phyloP scores from a whole-genome alignment of 2,888 invertebrate genomes.

The Xylophagus ater region DNA sequence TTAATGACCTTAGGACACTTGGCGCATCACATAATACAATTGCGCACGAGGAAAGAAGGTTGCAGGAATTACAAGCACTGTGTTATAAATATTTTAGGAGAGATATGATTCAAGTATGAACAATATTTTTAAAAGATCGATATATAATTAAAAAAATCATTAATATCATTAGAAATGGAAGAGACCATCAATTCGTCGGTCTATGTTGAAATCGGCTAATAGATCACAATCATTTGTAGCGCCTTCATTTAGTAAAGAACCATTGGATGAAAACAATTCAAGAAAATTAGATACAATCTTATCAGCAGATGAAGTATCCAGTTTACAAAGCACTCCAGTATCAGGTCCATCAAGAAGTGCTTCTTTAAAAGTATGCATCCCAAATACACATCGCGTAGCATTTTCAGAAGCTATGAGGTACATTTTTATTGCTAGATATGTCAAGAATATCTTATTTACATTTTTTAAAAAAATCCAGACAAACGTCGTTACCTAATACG shows the following conservation, averaged over 20 bases:
- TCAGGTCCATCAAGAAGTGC: conserved; percentile 61
- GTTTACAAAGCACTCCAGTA: conserved; percentile 53
- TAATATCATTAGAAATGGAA: conserved; percentile 29
- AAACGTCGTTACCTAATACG: conserved; percentile 69
- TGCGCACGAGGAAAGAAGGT: conserved; percentile 79
- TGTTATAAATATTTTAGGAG: conserved; percentile 89
- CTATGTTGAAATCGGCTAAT: conserved; percentile 47
- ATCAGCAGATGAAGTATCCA: conserved; percentile 35
- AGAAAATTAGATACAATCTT: conserved; percentile 35
- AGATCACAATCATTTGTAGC: conserved; percentile 68
- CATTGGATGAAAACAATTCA: conserved; percentile 40
- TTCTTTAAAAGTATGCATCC: conserved; percentile 48
- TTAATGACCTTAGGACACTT: conserved; percentile 77
- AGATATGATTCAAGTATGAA: conserved; percentile 69
- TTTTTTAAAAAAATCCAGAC: too few relatives aligned
- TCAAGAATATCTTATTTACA: conserved; percentile 10
- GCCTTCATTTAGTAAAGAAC: conserved; percentile 54
- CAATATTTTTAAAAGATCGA: background rate
- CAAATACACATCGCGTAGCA: conserved; percentile 30
- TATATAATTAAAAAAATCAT: conserved; percentile 1
- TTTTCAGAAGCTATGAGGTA: conserved; percentile 37
- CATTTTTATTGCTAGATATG: background rate
- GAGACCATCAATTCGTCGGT: conserved; percentile 35
- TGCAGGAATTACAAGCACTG: conserved; percentile 87
- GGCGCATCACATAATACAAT: conserved; percentile 86